Percentiles rank a stretch among this genome's conserved stretches.
Conservation (phyloP, 2,797 vertebrate genomes). For the Gymnopithys bicolor region DNA sequence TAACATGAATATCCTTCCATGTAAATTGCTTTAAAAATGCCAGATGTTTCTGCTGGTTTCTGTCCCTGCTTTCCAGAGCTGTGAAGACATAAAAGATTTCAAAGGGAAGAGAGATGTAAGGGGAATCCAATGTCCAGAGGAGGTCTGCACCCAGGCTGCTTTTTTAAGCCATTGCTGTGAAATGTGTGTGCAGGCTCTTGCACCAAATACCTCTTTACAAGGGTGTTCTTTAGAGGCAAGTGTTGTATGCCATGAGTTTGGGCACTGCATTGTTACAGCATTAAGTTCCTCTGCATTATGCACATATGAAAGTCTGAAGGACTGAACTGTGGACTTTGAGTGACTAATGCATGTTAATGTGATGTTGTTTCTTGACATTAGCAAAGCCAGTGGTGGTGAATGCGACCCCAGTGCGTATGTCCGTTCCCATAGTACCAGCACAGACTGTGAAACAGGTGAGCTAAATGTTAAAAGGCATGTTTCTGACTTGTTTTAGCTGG, state of each 20-base stretch:
- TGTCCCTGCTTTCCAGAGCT: not conserved
- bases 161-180: not conserved
- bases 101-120: not conserved
- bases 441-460: constrained; percentile 95
- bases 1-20: not conserved
- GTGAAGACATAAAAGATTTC: not conserved
- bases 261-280: not conserved
- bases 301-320: not conserved
- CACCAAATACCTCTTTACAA: not conserved
- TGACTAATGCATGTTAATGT: not conserved
- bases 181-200: accelerated
- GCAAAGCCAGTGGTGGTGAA: constrained; percentile 93
- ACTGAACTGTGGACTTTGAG: not conserved
- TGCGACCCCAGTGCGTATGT: constrained; percentile 90
- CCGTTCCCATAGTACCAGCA: constrained; percentile 91
- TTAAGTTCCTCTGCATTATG: not conserved
- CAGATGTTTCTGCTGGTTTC: not conserved
- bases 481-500: not conserved
- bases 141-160: not conserved
- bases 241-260: not conserved
- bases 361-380: constrained; percentile 53
- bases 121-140: not conserved
- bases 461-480: not conserved
- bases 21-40: not conserved
- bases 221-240: not conserved